phyloP scores from a whole-genome alignment of 2,797 vertebrate species.

The Bryconaethiops microstoma region DNA sequence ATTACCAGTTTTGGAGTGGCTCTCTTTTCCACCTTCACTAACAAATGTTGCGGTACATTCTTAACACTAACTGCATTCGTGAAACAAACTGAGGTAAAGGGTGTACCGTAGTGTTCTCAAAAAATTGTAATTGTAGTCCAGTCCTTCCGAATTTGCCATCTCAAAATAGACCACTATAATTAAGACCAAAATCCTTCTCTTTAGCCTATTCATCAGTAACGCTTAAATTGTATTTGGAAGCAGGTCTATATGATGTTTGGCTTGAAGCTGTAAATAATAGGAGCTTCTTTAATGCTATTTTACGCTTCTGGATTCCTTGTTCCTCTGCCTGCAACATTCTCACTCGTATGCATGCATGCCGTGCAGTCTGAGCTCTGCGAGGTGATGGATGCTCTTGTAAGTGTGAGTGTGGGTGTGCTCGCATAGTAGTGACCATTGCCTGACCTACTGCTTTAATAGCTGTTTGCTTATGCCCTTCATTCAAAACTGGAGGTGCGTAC shows the following conservation, averaged over 20 bases:
- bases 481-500: constrained; percentile 44
- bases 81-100: not conserved
- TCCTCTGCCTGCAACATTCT: constrained; percentile 29
- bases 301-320: constrained; percentile 36
- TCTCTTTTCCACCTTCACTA: not conserved
- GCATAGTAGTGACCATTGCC: constrained; percentile 46
- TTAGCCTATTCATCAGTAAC: constrained; percentile 43
- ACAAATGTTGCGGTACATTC: not conserved
- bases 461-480: constrained; percentile 33
- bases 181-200: constrained; percentile 25
- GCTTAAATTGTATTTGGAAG: constrained; percentile 45
- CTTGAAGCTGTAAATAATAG: constrained; percentile 43
- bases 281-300: constrained; percentile 46
- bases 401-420: not conserved
- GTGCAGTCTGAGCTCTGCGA: not conserved
- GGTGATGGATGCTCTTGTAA: constrained; percentile 7
- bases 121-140: constrained; percentile 15
- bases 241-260: constrained; percentile 44
- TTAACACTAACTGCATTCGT: not conserved
- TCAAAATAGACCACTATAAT: constrained; percentile 34
- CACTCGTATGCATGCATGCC: constrained; percentile 6
- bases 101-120: not conserved
- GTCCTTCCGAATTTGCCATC: constrained; percentile 21
- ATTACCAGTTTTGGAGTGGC: not conserved
- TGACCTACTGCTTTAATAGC: constrained; percentile 61